A percentile compares a stretch with the other conserved stretches of the same genome.
These are phyloP conservation scores for Phortica okadai DNA, from an alignment of 2,888 invertebrate genomes.

Conservation along the genomic window DNA sequence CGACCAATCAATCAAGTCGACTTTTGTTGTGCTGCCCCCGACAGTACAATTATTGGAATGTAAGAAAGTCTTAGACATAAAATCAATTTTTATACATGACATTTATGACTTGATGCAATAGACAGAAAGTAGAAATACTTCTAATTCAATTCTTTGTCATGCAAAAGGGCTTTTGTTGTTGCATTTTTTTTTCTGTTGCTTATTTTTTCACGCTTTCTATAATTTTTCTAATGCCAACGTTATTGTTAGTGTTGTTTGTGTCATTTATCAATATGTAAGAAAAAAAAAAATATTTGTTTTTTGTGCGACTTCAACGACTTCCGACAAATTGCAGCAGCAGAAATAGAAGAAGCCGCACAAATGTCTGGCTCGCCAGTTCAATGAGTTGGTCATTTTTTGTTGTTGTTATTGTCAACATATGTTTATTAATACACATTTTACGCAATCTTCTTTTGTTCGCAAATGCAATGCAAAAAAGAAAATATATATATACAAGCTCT, in stretches of 20 bases:
- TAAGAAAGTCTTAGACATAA: neutral
- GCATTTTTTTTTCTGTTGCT: neutral
- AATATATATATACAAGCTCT: neutral
- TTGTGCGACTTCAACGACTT: neutral
- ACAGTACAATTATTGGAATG: too few species aligned
- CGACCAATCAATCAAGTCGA: too few species aligned
- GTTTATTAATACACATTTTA: slow-evolving; percentile 54
- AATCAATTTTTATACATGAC: neutral
- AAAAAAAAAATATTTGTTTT: neutral
- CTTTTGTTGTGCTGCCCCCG: too few species aligned
- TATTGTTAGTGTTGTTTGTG: neutral
- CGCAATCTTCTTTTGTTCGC: neutral
- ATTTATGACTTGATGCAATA: neutral
- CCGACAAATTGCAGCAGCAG: neutral
- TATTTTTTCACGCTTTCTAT: neutral
- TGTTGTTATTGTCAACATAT: slow-evolving; percentile 41
- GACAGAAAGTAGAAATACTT: neutral
- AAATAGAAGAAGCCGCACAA: slow-evolving; percentile 48
- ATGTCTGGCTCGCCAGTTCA: slow-evolving; percentile 42
- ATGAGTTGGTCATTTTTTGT: slow-evolving; percentile 38
- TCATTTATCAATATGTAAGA: neutral
- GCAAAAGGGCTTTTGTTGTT: neutral
- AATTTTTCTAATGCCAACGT: neutral
- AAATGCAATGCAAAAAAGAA: neutral
- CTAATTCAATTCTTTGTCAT: neutral